Conservation (phyloP, 1,140 invertebrate genomes). For the Ips typographus region DNA sequence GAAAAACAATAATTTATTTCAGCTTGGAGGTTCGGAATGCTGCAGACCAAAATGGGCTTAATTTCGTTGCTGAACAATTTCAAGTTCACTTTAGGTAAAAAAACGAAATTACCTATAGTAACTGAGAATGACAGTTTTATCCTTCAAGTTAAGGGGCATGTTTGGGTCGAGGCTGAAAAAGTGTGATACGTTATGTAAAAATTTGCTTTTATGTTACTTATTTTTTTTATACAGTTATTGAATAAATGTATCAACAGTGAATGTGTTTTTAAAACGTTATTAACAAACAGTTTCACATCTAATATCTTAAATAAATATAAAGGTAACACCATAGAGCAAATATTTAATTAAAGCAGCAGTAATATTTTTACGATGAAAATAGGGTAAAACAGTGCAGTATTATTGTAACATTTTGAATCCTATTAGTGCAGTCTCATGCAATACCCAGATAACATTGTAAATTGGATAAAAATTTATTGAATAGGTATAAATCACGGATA, state of each 20-base stretch:
- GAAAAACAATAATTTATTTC: neutral
- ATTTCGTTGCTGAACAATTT: neutral
- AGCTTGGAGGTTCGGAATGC: conserved; percentile 38
- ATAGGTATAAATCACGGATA: too few relatives aligned
- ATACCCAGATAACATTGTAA: too few relatives aligned
- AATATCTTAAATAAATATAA: too few relatives aligned
- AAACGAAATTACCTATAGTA: neutral
- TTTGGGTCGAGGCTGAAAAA: neutral
- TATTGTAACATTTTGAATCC: too few relatives aligned
- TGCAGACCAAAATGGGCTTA: conserved; percentile 6
- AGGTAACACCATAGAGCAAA: too few relatives aligned
- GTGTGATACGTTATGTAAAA: neutral
- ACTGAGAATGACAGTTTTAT: neutral
- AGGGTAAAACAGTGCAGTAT: too few relatives aligned
- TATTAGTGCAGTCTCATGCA: too few relatives aligned
- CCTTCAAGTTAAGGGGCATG: neutral
- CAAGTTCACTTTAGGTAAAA: neutral
- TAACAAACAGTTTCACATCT: too few relatives aligned
- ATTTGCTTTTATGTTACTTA: neutral
- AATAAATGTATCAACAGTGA: neutral
- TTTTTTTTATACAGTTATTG: neutral
- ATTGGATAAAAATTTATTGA: too few relatives aligned
- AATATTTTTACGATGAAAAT: too few relatives aligned
- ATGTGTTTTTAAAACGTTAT: neutral
- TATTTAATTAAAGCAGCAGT: too few relatives aligned